Percentiles rank a stretch among this genome's conserved stretches.
phyloP scores from a whole-genome alignment of 1,140 invertebrate species.

The Leguminivora glycinivorella region DNA sequence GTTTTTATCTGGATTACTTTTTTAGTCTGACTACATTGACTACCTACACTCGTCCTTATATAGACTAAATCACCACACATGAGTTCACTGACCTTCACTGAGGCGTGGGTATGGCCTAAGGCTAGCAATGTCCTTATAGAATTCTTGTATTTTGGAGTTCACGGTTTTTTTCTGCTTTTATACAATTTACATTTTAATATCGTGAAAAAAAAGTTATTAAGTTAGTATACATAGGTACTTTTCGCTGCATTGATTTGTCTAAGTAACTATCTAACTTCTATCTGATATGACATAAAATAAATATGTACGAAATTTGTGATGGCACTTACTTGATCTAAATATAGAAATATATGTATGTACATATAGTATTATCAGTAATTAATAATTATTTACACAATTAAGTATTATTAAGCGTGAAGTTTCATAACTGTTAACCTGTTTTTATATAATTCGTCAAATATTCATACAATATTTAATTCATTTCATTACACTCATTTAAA shows the following conservation, averaged over 20 bases:
- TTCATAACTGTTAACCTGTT: background rate
- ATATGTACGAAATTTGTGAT: constrained; percentile 1
- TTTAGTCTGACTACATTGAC: constrained; percentile 21
- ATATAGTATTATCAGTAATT: too few species aligned
- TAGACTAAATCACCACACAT: background rate
- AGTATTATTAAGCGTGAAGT: background rate
- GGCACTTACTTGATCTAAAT: constrained; percentile 6
- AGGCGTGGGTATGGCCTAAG: constrained; percentile 28
- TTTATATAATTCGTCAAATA: background rate
- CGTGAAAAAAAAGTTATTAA: background rate
- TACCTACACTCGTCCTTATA: constrained; percentile 8
- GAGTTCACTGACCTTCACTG: constrained; percentile 37
- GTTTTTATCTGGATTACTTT: background rate
- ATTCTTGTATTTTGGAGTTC: constrained; percentile 32
- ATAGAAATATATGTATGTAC: background rate
- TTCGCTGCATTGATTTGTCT: background rate
- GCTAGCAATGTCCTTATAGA: constrained; percentile 34
- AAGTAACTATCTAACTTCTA: constrained; percentile 63
- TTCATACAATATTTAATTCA: background rate
- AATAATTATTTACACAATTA: background rate
- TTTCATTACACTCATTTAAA: background rate
- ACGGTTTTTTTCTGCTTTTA: constrained; percentile 33
- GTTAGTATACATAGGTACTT: background rate
- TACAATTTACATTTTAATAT: background rate
- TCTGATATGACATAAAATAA: background rate